phyloP scores from a whole-genome alignment of 2,113 vertebrate genomes.

The Lota lota region DNA sequence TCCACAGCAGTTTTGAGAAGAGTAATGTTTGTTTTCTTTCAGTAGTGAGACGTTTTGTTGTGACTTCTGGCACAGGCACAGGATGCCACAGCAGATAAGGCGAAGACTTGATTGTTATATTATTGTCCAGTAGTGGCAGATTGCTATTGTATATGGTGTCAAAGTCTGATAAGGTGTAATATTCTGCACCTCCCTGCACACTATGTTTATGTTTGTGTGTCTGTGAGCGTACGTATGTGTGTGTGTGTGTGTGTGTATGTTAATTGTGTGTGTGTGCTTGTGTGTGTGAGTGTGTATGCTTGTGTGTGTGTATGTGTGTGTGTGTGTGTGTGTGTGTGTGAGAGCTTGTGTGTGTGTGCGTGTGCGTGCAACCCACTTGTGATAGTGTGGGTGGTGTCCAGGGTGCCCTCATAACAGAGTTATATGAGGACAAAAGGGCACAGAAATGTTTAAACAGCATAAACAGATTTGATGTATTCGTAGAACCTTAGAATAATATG shows the following conservation, averaged over 20 bases:
- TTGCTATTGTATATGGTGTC: constrained; percentile 21
- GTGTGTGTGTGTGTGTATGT: not conserved
- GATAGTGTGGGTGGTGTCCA: not conserved
- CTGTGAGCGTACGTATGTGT: not conserved
- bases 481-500: too few species aligned
- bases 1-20: too few species aligned
- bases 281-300: not conserved
- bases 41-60: too few species aligned
- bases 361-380: not conserved
- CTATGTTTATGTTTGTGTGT: not conserved
- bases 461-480: too few species aligned
- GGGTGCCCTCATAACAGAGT: not conserved
- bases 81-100: constrained; percentile 47
- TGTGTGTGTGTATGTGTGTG: too few species aligned
- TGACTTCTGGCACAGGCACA: constrained; percentile 18
- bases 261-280: not conserved
- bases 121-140: constrained; percentile 53
- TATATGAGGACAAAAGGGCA: not conserved
- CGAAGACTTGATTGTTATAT: constrained; percentile 15
- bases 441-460: too few species aligned
- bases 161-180: constrained; percentile 58
- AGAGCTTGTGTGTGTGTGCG: too few species aligned
- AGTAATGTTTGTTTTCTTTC: too few species aligned
- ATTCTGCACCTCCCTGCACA: constrained; percentile 14
- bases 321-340: not conserved